Conservation (phyloP, 2,888 invertebrate genomes). For the Tenthredo mesomela region DNA sequence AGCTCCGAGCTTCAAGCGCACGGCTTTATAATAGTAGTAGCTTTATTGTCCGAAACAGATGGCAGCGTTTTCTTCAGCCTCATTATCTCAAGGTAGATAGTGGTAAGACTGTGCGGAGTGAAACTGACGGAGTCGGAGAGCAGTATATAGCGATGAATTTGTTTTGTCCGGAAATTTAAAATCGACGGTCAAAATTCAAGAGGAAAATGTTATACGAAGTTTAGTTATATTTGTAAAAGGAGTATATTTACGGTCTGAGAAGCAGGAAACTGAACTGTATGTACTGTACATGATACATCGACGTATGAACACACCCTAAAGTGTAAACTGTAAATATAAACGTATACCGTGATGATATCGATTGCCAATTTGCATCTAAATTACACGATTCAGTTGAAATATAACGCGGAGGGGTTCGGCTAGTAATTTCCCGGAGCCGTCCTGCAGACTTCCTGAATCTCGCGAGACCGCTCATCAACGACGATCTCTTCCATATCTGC, state of each 20-base stretch:
- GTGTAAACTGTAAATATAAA: slow-evolving; percentile 12
- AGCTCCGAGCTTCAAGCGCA: background rate
- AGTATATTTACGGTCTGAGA: background rate
- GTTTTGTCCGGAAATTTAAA: background rate
- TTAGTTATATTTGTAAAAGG: background rate
- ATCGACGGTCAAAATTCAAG: background rate
- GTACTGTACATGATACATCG: background rate
- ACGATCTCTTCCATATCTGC: background rate
- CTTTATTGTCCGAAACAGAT: slow-evolving; percentile 33
- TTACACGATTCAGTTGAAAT: slow-evolving; percentile 9
- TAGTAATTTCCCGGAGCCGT: background rate
- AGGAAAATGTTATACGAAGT: background rate
- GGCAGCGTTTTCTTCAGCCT: background rate
- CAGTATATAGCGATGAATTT: background rate
- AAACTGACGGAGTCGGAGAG: background rate
- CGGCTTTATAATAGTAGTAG: background rate
- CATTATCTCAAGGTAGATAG: background rate
- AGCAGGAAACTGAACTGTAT: background rate
- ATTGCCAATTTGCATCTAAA: slow-evolving; percentile 48
- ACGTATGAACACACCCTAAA: background rate
- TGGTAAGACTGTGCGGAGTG: slow-evolving; percentile 5
- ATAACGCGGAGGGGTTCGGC: slow-evolving; percentile 35
- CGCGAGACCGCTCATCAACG: background rate
- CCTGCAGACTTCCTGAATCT: slow-evolving; percentile 7
- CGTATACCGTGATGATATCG: slow-evolving; percentile 15